Base-by-base conservation (phyloP, 2,888 invertebrate genomes). In the Euzophera pinguis region DNA sequence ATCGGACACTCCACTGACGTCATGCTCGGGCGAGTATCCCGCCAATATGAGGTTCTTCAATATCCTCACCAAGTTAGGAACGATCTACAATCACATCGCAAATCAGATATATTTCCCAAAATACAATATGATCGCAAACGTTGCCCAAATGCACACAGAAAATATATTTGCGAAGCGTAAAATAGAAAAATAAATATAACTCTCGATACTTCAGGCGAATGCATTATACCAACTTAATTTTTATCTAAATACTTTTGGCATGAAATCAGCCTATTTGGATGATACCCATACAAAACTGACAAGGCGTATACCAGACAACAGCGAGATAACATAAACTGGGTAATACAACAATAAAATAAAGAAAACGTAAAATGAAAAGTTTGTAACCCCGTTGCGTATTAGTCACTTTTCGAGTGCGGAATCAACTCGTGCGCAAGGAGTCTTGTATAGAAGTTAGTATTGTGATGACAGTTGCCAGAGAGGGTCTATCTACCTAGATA, bases 1-100 rank as follows among this genome's bases (percentile, higher is more conserved):
- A 91, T 99, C 99, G 65, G 98, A 99, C 42, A 99, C 98, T 17
- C 99, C 99, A 59, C 98, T 98, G 43, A 99, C 99, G 85, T 99
- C 99, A 83, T 99, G 99, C 79, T 99, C 99, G 9, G 99, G 99
- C 29, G 99, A 99, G 90, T 99, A 99, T 22, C 99, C 99, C 52
- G 99, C 98, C 91, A 99, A 92, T 66, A 99, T 98, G 63, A 99
- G 92, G 86, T 99, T 99, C 91, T 99, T 99, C 83, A 99, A 90
- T 81, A 99, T 99, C 74, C 99, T 93, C 71, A 99, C 99, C 85
- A 99, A 91, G 86, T 99, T 99, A 55, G 99, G 99, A 67, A 99
- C 99, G 84, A 99, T 96, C 99, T 99, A 92, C 53, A 92, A 92
- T 71, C 62, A 78, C 78, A 56, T 62, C 56, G 60, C 62, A 60